Evolutionary conservation across 2,888 invertebrate species (phyloP).

Genomic region (Pseudococcus jackbeardsleyi): DNA sequence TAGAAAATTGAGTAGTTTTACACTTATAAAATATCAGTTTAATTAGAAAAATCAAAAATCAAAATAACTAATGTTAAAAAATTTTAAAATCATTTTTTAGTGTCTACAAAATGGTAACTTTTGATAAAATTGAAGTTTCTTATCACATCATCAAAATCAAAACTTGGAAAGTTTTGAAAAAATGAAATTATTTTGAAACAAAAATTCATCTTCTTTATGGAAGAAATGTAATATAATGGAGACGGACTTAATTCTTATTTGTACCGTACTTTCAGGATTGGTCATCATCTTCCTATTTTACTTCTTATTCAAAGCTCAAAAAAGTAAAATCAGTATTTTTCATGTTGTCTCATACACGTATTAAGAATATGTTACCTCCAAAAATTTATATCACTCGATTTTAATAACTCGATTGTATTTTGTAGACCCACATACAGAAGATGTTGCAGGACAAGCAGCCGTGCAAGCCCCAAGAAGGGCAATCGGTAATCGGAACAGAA

Average conservation of each 20-base stretch:
- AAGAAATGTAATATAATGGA: background rate
- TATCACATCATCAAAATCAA: background rate
- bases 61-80: too few species aligned
- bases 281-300: slow-evolving; percentile 49
- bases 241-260: slow-evolving; percentile 47
- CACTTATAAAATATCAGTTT: too few species aligned
- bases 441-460: background rate
- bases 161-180: background rate
- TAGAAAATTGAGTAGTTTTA: too few species aligned
- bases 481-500: slow-evolving; percentile 53
- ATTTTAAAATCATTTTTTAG: background rate
- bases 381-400: background rate
- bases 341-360: background rate
- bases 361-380: background rate
- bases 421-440: background rate
- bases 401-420: background rate
- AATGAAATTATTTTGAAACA: background rate
- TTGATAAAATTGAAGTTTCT: background rate
- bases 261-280: slow-evolving; percentile 37
- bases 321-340: slow-evolving; percentile 12
- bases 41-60: too few species aligned
- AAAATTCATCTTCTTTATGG: background rate
- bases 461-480: slow-evolving; percentile 48
- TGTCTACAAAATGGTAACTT: background rate
- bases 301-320: slow-evolving; percentile 59